Percentiles rank a stretch among this genome's conserved stretches.
Evolutionary conservation across 2,113 vertebrate genomes (phyloP).

Genomic region (Gobius niger): DNA sequence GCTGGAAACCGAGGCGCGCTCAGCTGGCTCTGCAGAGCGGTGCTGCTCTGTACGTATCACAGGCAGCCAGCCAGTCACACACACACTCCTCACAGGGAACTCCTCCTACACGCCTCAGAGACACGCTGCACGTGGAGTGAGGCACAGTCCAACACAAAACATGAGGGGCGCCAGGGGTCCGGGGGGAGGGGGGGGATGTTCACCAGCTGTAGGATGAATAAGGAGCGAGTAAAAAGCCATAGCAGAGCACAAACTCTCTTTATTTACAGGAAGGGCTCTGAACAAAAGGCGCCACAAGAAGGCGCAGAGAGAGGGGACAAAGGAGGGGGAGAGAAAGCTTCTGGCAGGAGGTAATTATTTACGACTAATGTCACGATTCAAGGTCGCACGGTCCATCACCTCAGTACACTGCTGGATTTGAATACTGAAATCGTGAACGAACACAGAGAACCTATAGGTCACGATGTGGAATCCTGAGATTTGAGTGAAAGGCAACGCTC

Average conservation of each 20-base stretch:
- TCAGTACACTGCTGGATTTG: conserved; percentile 19
- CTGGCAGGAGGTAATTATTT: conserved; percentile 19
- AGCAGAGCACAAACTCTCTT: conserved; percentile 44
- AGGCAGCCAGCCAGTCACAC: conserved; percentile 58
- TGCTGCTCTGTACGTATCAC: conserved; percentile 33
- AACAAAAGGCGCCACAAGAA: conserved; percentile 34
- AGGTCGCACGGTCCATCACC: conserved; percentile 33
- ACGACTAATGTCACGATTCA: conserved; percentile 48
- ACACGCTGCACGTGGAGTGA: conserved; percentile 70
- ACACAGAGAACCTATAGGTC: neutral
- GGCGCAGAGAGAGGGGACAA: conserved; percentile 7
- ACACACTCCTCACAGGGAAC: conserved; percentile 71
- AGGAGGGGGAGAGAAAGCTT: conserved; percentile 16
- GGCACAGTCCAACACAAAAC: conserved; percentile 65
- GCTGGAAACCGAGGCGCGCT: conserved; percentile 41
- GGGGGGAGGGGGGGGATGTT: conserved; percentile 26
- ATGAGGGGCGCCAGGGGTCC: conserved; percentile 31
- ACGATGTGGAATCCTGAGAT: conserved; percentile 17
- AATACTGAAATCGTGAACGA: conserved; percentile 9
- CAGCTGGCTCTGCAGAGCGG: conserved; percentile 60
- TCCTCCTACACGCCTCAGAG: conserved; percentile 70
- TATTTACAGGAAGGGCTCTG: conserved; percentile 36
- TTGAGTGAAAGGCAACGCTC: conserved; percentile 39
- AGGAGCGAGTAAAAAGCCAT: conserved; percentile 37
- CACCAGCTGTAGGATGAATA: conserved; percentile 63